Evolutionary conservation across 1,140 invertebrate species (phyloP), one percentile per base, ranked within the genome.

Genomic region (Lasioglossum albipes): DNA sequence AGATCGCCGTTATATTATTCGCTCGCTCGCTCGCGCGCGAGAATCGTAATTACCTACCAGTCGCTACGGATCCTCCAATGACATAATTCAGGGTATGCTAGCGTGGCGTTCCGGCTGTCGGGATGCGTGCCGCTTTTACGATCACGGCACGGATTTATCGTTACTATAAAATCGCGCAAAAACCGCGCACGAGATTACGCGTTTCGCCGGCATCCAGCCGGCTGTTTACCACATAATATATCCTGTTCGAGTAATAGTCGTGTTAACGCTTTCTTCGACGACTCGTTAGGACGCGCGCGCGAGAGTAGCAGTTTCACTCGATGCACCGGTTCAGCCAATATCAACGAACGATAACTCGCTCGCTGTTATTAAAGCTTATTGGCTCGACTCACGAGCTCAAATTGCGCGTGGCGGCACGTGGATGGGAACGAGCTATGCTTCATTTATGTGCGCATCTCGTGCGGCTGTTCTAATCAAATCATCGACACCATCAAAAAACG

Each of bases 251-350:
- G 52, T 79, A 79, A 79, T 67, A 42, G 70, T 54, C 71, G n/a
- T n/a, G 77, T 59, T 74, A 74, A 74, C 71, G 77, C 77, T 79
- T 74, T 79, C 77, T 79, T 66, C 62, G 71, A 13, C 18, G 45
- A 41, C n/a, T 54, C 70, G 77, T 74, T 74, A 66, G 66, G 41
- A 73, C 45, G 62, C 70, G 59, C 49, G 64, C 9, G 36, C 16
- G 52, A 6, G 13, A 0, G 36, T 1, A 79, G 42, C 70, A 78
- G 62, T 79, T 79, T 79, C 71, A 42, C 77, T 67, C n/a, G 52
- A 59, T 79, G 52, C 77, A 36, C 49, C 6, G 13, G 41, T 36
- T 74, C 59, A 66, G 62, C 75, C 68, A n/a, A 72, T 78, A 72
- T 72, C 68, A 57, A 20, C 45, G 57, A 72, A 62, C 68, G 67